Base-by-base conservation (phyloP, 2,797 vertebrate genomes). In the Brotula barbata region DNA sequence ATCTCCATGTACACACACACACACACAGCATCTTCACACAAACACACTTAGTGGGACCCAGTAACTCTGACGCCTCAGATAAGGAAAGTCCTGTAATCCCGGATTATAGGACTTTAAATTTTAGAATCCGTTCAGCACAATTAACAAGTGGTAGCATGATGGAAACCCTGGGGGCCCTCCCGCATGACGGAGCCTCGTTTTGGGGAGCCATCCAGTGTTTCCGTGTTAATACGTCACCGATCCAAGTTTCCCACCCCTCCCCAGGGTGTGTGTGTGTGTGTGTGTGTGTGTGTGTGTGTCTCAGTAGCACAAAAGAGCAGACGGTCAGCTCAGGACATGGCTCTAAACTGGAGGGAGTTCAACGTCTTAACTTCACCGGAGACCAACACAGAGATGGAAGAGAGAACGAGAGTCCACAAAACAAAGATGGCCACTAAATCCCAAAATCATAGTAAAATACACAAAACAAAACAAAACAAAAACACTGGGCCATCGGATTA, bases 251-350 rank as follows among this genome's bases (percentile, higher is more conserved):
- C 6, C 17, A 11, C 16, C 22, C 13, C 56, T 57, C 8, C 39
- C 40, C 25, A 16, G n/a, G n/a, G 25, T 47, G 17, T 14, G 21
- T 41, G 23, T 37, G 51, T 36, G 37, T 20, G 19, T 37, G 33
- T 34, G 44, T 65, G 37, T 0, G 20, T 34, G 17, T 40, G 54
- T 58, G 19, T 3, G 50, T 66, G 53, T 58, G 19, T 46, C 47
- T 19, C 43, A 6, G 53, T 8, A 21, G 50, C 73, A 75, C 75
- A 77, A 82, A 71, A 75, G 70, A 51, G 75, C 12, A 76, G 64
- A 73, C 71, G 58, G 77, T 87, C 81, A 79, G 12, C 25, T 75
- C 47, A 48, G 64, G 76, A 81, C 74, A 60, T 51, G 1, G 41
- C 37, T 19, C 37, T 15, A 21, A 28, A 52, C 21, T n/a, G 6